Base-by-base conservation (phyloP, 1,140 invertebrate genomes). In the Dolichoris vasculosae region DNA sequence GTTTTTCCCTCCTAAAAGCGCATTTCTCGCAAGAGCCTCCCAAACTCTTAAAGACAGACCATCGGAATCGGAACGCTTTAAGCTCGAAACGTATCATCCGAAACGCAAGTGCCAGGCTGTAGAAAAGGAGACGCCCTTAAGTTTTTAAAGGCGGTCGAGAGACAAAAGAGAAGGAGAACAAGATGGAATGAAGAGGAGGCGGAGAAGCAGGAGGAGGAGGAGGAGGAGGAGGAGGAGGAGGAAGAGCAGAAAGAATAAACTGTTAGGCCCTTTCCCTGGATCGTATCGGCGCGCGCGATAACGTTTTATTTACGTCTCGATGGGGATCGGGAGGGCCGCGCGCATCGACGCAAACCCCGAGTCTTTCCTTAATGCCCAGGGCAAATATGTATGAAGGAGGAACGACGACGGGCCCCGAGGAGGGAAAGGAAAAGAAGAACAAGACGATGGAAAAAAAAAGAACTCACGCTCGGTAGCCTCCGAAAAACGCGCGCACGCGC, bases 381-480 rank as follows among this genome's bases (percentile, higher is more conserved):
- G 38, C 38, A 43, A 73, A 43, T 73, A 43, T 38, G 26, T 26
- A n/a, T 26, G 63, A 32, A 30, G 63, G 4, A 32, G 11, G 59
- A 17, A 30, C 15, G 32, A 8, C n/a, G n/a, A 30, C 6, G 6
- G 32, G 63, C 8, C 2, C 8, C 4, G 23, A 38, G 23, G 9
- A 17, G 32, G 15, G 35, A 26, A 26, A 40, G 9, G 20, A 20
- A 71, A 23, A 40, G 9, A 40, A 20, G 35, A 71, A 17, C 1
- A 38, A 38, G 32, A 38, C 23, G 35, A 7, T 15, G 32, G 30
- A 38, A 23, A 40, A 2, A 32, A 67, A 13, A 32, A 32, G 15
- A 69, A 20, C 69, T 73, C 69, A 73, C 40, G 69, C 69, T 73
- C 30, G 69, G 69, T 73, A 73, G 69, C 69, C 38, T 73, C 40